These are phyloP conservation scores for Leptonema lineaticorne DNA, from an alignment of 1,140 invertebrate genomes.

Conservation along the genomic window DNA sequence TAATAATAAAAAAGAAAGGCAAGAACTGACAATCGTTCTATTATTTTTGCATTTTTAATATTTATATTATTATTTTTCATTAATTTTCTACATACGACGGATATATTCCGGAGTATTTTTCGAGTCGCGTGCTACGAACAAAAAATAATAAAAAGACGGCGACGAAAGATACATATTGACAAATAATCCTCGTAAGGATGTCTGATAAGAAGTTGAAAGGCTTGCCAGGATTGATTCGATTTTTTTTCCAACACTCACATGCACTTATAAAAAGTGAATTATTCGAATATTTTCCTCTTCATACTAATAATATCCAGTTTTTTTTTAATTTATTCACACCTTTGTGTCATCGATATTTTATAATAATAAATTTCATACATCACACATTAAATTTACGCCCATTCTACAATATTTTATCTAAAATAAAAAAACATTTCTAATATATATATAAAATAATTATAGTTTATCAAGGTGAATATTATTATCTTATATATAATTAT, in stretches of 20 bases:
- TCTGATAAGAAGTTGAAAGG: slow-evolving; percentile 20
- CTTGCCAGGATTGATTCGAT: slow-evolving; percentile 15
- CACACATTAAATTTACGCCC: too few relatives aligned
- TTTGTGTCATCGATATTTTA: too few relatives aligned
- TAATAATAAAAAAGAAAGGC: too few relatives aligned
- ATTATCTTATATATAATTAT: too few relatives aligned
- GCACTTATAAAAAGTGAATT: too few relatives aligned
- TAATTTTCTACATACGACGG: not conserved
- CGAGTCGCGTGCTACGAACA: slow-evolving; percentile 25
- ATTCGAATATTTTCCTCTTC: too few relatives aligned
- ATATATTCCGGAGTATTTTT: slow-evolving; percentile 20
- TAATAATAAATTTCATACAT: too few relatives aligned
- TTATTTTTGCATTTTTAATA: not conserved
- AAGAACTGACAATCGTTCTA: not conserved
- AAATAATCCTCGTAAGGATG: slow-evolving; percentile 30
- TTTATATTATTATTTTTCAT: not conserved
- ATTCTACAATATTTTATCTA: too few relatives aligned
- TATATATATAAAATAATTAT: slow-evolving; percentile 34
- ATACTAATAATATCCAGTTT: too few relatives aligned
- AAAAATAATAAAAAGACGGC: slow-evolving; percentile 20
- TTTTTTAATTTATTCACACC: too few relatives aligned
- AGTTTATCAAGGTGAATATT: slow-evolving; percentile 24
- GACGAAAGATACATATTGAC: slow-evolving; percentile 29
- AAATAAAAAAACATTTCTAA: too few relatives aligned
- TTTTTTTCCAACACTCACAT: not conserved